phyloP scores from a whole-genome alignment of 2,797 vertebrate species.

The Pelodytes ibericus region DNA sequence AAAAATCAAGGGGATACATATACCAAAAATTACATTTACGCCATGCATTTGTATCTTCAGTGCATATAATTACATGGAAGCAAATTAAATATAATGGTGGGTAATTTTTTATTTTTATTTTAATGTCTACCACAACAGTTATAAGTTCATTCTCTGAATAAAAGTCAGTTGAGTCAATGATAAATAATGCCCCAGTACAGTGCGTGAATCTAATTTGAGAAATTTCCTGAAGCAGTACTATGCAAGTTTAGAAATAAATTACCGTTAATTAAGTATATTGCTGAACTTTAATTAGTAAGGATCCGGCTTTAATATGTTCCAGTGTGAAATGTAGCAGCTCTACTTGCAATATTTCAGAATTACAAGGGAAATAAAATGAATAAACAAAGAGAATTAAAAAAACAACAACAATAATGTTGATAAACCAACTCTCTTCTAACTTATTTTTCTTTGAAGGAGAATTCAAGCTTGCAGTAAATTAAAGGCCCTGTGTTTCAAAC shows the following conservation, averaged over 20 bases:
- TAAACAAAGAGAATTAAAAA: background rate
- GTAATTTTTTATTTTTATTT: too few relatives aligned
- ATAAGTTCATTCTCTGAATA: conserved; percentile 9
- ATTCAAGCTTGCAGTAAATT: too few relatives aligned
- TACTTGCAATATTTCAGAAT: conserved; percentile 4
- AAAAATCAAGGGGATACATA: too few relatives aligned
- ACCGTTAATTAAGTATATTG: conserved; percentile 69
- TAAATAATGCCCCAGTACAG: conserved; percentile 60
- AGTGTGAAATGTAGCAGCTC: conserved; percentile 68
- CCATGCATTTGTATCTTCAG: too few relatives aligned
- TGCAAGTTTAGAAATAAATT: conserved; percentile 71
- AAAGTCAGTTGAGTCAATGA: conserved; percentile 60
- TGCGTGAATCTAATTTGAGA: conserved; percentile 70
- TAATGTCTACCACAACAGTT: background rate
- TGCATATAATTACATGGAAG: too few relatives aligned
- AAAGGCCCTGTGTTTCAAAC: too few relatives aligned
- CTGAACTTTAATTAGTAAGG: conserved; percentile 70
- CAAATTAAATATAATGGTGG: too few relatives aligned
- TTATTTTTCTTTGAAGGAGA: background rate
- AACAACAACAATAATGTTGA: background rate
- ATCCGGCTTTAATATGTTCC: conserved; percentile 62
- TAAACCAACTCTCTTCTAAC: background rate
- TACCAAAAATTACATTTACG: too few relatives aligned
- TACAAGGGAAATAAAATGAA: background rate
- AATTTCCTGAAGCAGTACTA: conserved; percentile 68